Conservation (phyloP, 2,113 vertebrate genomes). For the Proteles cristata region DNA sequence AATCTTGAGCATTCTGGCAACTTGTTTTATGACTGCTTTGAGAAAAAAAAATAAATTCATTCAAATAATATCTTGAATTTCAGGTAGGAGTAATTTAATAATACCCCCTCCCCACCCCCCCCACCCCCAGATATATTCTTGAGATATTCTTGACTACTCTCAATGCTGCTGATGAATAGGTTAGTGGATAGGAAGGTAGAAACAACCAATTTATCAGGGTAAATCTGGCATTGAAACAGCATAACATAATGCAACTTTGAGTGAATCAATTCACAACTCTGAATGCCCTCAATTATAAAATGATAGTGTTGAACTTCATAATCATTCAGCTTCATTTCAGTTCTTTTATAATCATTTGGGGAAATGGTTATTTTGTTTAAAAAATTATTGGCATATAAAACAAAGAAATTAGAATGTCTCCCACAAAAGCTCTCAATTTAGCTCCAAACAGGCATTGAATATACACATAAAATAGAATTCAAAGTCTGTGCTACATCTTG, state of each 20-base stretch:
- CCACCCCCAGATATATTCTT: neutral
- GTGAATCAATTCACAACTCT: neutral
- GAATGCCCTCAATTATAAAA: neutral
- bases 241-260: neutral
- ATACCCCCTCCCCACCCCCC: neutral
- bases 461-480: neutral
- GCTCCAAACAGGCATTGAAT: neutral
- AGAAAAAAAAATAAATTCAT: conserved; percentile 12
- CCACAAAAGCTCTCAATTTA: conserved; percentile 1
- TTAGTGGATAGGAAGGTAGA: neutral
- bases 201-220: neutral
- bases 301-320: neutral
- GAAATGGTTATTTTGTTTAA: neutral
- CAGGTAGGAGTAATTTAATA: neutral
- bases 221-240: neutral
- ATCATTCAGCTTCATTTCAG: neutral
- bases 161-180: neutral
- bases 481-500: conserved; percentile 29
- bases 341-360: conserved; percentile 15
- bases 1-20: neutral
- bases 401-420: neutral
- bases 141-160: neutral
- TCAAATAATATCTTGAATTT: neutral
- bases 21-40: neutral
- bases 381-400: conserved; percentile 2